Evolutionary conservation across 2,113 vertebrate genomes (phyloP).

Genomic region (Datnioides undecimradiatus): DNA sequence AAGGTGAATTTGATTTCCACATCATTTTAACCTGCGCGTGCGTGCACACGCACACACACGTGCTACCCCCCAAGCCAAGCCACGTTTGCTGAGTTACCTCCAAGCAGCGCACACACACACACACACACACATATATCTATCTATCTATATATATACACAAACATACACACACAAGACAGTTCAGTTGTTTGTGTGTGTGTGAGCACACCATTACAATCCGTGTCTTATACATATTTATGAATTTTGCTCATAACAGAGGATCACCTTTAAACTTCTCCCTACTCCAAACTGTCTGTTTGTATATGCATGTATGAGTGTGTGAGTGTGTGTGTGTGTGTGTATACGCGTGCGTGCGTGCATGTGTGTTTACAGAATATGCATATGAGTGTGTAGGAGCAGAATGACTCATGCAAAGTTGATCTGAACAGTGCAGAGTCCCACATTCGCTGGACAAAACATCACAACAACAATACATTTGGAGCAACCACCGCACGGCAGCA

Average conservation of each 20-base stretch:
- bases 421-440: slow-evolving; percentile 42
- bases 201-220: background rate
- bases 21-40: slow-evolving; percentile 86
- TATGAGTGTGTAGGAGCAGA: slow-evolving; percentile 73
- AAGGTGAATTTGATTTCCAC: slow-evolving; percentile 89
- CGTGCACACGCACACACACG: background rate
- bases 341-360: background rate
- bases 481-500: slow-evolving; percentile 8
- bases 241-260: slow-evolving; percentile 59
- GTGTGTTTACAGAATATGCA: slow-evolving; percentile 71
- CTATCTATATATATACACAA: too few relatives aligned
- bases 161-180: slow-evolving; percentile 18
- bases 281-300: slow-evolving; percentile 59
- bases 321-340: slow-evolving; percentile 9
- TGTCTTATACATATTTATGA: slow-evolving; percentile 72
- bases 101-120: slow-evolving; percentile 47
- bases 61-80: slow-evolving; percentile 44
- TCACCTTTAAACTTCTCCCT: slow-evolving; percentile 68
- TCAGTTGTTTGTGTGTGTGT: background rate
- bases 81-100: slow-evolving; percentile 82
- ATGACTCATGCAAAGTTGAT: slow-evolving; percentile 73
- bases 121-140: too few relatives aligned
- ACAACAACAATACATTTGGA: slow-evolving; percentile 53
- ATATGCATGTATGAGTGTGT: slow-evolving; percentile 2
- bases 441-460: slow-evolving; percentile 56